Percentiles rank a stretch among this genome's conserved stretches.
phyloP scores from a whole-genome alignment of 2,888 invertebrate species.

The Trichopria drosophilae region DNA sequence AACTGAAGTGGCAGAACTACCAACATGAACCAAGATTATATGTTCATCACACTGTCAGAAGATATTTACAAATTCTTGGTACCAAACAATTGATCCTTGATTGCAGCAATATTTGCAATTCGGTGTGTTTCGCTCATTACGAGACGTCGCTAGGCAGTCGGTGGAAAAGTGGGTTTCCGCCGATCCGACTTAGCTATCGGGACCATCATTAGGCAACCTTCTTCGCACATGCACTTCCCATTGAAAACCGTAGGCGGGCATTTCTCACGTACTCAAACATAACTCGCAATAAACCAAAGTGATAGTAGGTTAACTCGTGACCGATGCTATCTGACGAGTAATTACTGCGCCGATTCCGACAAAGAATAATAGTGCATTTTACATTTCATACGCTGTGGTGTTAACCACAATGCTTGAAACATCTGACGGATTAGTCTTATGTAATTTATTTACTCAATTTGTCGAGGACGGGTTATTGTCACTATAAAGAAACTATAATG shows the following conservation, averaged over 20 bases:
- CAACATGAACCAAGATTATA: too few species aligned
- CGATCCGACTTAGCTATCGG: slow-evolving; percentile 52
- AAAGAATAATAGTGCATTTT: slow-evolving; percentile 25
- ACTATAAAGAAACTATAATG: too few species aligned
- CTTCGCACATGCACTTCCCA: slow-evolving; percentile 49
- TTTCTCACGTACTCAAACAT: slow-evolving; percentile 56
- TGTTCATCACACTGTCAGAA: too few species aligned
- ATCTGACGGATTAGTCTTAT: too few species aligned
- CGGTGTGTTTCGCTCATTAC: too few species aligned
- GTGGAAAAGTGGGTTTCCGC: slow-evolving; percentile 56
- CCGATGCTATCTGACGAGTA: slow-evolving; percentile 52
- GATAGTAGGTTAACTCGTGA: slow-evolving; percentile 55
- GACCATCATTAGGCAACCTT: slow-evolving; percentile 56
- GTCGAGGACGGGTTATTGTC: too few species aligned
- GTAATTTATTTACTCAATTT: too few species aligned
- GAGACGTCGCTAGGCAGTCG: slow-evolving; percentile 38
- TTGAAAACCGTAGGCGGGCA: slow-evolving; percentile 46
- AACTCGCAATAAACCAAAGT: slow-evolving; percentile 55
- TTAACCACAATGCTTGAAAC: too few species aligned
- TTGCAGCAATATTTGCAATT: too few species aligned
- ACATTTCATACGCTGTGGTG: slow-evolving; percentile 12
- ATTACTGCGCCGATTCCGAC: slow-evolving; percentile 45
- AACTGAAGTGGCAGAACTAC: too few species aligned
- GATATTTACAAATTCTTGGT: too few species aligned
- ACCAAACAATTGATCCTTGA: too few species aligned